phyloP scores from a whole-genome alignment of 2,797 vertebrate genomes.

The Miichthys miiuy region DNA sequence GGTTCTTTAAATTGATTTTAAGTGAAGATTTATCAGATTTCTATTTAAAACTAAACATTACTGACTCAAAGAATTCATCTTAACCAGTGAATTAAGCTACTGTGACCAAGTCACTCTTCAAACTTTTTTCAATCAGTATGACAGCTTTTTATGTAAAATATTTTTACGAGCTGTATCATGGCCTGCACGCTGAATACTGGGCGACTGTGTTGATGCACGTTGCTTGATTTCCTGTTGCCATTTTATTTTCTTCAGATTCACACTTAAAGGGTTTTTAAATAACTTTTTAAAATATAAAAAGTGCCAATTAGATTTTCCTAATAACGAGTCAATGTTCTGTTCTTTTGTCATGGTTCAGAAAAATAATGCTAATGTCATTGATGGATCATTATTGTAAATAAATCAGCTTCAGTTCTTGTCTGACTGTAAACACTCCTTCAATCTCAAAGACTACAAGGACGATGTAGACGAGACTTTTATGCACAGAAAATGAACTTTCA shows the following conservation, averaged over 20 bases:
- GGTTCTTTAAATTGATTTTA: slow-evolving; percentile 1
- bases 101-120: slow-evolving; percentile 38
- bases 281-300: slow-evolving; percentile 10
- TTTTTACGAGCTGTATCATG: slow-evolving; percentile 31
- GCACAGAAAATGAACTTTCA: slow-evolving; percentile 1
- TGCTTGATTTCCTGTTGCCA: slow-evolving; percentile 10
- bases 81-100: slow-evolving; percentile 54
- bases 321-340: not conserved
- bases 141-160: slow-evolving; percentile 35
- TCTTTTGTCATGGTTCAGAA: slow-evolving; percentile 6
- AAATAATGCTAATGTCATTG: not conserved
- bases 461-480: not conserved
- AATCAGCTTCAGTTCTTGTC: slow-evolving; percentile 15
- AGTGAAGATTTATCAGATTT: slow-evolving; percentile 20
- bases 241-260: not conserved
- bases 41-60: slow-evolving; percentile 7
- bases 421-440: slow-evolving; percentile 38
- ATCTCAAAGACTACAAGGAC: slow-evolving; percentile 9
- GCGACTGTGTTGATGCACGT: not conserved
- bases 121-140: not conserved
- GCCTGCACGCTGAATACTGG: not conserved
- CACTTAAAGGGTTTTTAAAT: slow-evolving; percentile 1
- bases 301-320: not conserved
- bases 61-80: slow-evolving; percentile 36
- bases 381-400: not conserved